Evolutionary conservation across 1,140 invertebrate species (phyloP).

Genomic region (Leucophenga varia): DNA sequence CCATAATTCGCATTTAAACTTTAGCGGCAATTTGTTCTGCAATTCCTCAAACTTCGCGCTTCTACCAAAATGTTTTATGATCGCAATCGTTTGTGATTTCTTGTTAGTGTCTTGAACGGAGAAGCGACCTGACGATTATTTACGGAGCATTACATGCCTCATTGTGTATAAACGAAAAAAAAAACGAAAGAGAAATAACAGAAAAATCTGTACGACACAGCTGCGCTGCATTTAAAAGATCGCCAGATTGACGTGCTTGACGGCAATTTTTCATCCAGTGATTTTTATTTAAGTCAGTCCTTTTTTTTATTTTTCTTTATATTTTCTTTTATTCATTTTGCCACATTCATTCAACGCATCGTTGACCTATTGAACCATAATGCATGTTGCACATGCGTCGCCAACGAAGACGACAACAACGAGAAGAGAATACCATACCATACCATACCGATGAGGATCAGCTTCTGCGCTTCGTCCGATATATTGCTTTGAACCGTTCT

Average conservation of each 20-base stretch:
- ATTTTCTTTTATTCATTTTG: background rate
- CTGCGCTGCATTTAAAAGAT: no score
- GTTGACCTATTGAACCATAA: constrained; percentile 54
- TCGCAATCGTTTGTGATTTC: constrained; percentile 34
- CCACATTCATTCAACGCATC: constrained; percentile 45
- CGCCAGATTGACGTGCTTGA: constrained; percentile 50
- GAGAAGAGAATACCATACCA: no score
- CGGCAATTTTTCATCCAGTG: constrained; percentile 50
- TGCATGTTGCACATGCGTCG: constrained; percentile 15
- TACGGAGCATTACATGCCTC: constrained; percentile 40
- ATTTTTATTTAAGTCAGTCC: constrained; percentile 15
- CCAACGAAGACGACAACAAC: no score
- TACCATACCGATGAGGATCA: constrained; percentile 23
- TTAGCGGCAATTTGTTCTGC: background rate
- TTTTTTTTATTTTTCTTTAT: constrained; percentile 21
- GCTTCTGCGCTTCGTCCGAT: no score
- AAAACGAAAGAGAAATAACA: no score
- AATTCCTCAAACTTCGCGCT: constrained; percentile 21
- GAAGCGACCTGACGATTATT: constrained; percentile 20
- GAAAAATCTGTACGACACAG: no score
- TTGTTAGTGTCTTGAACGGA: background rate
- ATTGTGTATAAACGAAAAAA: no score
- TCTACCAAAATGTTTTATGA: constrained; percentile 46
- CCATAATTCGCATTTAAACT: no score
- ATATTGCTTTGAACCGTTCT: no score